Base-by-base conservation (phyloP, 2,113 vertebrate genomes). In the Epinephelus moara region DNA sequence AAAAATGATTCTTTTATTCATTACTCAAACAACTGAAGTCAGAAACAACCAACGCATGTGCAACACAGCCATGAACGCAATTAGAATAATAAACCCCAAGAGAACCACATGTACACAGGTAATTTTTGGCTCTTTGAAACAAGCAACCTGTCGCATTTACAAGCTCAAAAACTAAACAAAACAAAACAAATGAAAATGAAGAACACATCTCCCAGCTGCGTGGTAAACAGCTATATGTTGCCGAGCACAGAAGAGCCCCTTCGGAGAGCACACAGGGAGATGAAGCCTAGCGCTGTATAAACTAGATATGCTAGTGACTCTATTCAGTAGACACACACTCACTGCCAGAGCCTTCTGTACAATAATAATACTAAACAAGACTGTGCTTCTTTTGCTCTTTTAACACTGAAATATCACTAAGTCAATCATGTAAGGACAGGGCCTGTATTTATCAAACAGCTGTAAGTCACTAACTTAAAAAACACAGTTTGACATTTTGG, bases 1-100 rank as follows among this genome's bases (percentile, higher is more conserved):
- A 85, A 86, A 87, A 85, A 84, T 80, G 70, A 75, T 85, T 91
- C 83, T 89, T 94, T 94, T 91, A 91, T 94, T 94, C 62, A 82
- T 93, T 89, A 93, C 85, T 88, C 81, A 93, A 93, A 91, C 85
- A 91, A 91, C 85, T 85, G 70, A 91, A 90, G 85, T 94, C 87
- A 87, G 91, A 93, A 91, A 94, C 89, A 90, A 90, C 85, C 81
- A 89, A 93, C 76, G 84, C 83, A 91, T 92, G 88, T 89, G 89
- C 88, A 89, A 92, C 83, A 94, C 82, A 89, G 84, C 84, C 86
- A 89, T 80, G 66, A 87, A 89, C 81, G 87, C 75, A 86, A 87
- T 78, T 72, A 92, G 74, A 86, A 89, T 84, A 85, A 69, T 60
- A 75, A 88, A 85, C 79, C 82, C 78, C 62, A 80, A 83, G 69